A percentile compares a stretch with the other conserved stretches of the same genome.
Evolutionary conservation across 1,140 invertebrate genomes (phyloP).

Genomic region (Bombus consobrinus): DNA sequence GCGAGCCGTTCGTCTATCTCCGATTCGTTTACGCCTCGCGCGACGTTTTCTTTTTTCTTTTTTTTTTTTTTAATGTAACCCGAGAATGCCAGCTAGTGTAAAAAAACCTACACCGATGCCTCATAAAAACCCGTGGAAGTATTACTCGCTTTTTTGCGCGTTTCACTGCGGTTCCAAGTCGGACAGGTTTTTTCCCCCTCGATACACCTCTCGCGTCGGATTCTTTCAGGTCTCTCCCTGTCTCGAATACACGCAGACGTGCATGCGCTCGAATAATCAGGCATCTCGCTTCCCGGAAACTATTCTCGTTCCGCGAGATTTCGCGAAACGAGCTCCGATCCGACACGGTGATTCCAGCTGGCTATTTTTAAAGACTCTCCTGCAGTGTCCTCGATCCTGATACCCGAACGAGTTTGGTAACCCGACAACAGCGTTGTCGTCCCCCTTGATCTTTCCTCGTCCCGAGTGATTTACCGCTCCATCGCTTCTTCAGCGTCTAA

Average conservation of each 20-base stretch:
- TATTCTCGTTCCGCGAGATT: slow-evolving; percentile 38
- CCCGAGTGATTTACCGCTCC: slow-evolving; percentile 58
- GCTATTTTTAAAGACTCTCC: slow-evolving; percentile 51
- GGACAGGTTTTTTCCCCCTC: background rate
- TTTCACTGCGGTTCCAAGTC: too few relatives aligned
- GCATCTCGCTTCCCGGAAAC: slow-evolving; percentile 49
- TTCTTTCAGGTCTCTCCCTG: background rate
- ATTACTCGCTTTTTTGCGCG: too few relatives aligned
- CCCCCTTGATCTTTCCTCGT: slow-evolving; percentile 56
- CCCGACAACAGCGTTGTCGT: slow-evolving; percentile 26
- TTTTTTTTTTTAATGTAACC: too few relatives aligned
- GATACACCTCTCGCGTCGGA: too few relatives aligned
- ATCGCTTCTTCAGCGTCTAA: slow-evolving; percentile 43
- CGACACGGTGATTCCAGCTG: background rate
- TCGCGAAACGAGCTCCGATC: slow-evolving; percentile 21
- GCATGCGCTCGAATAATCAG: background rate
- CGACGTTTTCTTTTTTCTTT: too few relatives aligned
- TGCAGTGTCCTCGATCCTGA: background rate
- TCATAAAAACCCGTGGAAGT: too few relatives aligned
- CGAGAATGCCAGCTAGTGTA: background rate
- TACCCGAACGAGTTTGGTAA: slow-evolving; percentile 56
- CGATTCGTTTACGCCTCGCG: background rate
- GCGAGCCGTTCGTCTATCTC: background rate
- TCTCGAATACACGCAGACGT: background rate
- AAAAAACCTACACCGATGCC: too few relatives aligned